Percentiles rank a stretch among this genome's conserved stretches.
Conservation (phyloP, 2,113 vertebrate genomes). For the Malaclemys terrapin region DNA sequence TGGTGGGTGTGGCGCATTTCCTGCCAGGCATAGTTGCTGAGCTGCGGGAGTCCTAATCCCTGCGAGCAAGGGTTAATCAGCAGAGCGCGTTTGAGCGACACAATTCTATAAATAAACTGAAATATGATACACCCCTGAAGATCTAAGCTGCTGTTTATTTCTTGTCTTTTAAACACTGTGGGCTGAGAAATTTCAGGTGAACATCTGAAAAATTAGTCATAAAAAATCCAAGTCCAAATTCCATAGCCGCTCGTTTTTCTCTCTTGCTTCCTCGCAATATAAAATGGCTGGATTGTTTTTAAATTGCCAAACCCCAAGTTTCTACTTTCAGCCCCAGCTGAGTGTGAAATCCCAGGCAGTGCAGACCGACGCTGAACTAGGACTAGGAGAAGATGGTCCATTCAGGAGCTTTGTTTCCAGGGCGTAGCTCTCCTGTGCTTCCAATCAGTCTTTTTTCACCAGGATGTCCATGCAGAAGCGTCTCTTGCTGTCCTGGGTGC, state of each 20-base stretch:
- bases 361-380: neutral
- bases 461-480: neutral
- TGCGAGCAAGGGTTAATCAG: neutral
- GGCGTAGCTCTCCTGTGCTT: neutral
- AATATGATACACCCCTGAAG: neutral
- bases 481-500: neutral
- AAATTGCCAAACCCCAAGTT: neutral
- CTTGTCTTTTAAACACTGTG: neutral
- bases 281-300: neutral
- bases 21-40: neutral
- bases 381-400: neutral
- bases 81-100: neutral
- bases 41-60: neutral
- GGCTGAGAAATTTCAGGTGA: neutral
- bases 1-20: neutral
- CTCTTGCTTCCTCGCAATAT: neutral
- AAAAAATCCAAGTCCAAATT: neutral
- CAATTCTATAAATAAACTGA: neutral
- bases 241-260: neutral
- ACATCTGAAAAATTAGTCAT: neutral
- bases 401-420: neutral
- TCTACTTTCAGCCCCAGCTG: neutral
- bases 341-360: neutral
- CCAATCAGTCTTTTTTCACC: neutral
- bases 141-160: neutral